Base-by-base conservation (phyloP, 2,888 invertebrate species). In the Scaptomyza flava region DNA sequence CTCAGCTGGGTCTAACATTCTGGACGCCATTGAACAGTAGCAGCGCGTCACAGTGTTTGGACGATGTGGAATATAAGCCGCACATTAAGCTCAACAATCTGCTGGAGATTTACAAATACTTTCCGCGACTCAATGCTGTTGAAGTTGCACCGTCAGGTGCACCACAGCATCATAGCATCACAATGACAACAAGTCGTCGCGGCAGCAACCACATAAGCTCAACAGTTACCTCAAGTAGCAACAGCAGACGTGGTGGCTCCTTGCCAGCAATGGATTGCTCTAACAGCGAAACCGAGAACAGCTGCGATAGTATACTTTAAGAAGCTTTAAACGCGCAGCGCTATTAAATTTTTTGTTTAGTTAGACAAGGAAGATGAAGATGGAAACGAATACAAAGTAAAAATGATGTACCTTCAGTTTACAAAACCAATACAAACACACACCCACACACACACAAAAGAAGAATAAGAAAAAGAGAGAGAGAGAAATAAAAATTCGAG, bases 1-100 rank as follows among this genome's bases (percentile, higher is more conserved):
- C 96, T 34, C 94, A 95, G 78, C 91, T 96, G 66, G 96, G 95
- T 12, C 95, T 95, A 34, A 96, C 96, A 0, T 95, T 97, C 20
- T 97, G 96, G 97, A 94, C 96, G 77, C 96, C 96, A 31, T 91
- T 95, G 45, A 90, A 79, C 47, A 76, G 65, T 65, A 82, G 72
- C 61, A 66, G 71, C 27, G 78, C 83, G 2, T 65, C 76, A 1
- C 76, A 81, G 46, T 81, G 85, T 53, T 72, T 90, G 56, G 82
- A 83, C 61, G 89, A 81, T 59, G 89, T 89, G 36, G 77, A 89
- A 34, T 78, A 87, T 61, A 82, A 81, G 57, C 92, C 92, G 23
- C 90, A 91, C 63, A 61, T 90, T 12, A 88, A 86, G 60, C 81
- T 92, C 11, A 81, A 81, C 59, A 91, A 87, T 79, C 72, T 92